phyloP scores from a whole-genome alignment of 2,888 invertebrate genomes.

The Ephialtes manifestator region DNA sequence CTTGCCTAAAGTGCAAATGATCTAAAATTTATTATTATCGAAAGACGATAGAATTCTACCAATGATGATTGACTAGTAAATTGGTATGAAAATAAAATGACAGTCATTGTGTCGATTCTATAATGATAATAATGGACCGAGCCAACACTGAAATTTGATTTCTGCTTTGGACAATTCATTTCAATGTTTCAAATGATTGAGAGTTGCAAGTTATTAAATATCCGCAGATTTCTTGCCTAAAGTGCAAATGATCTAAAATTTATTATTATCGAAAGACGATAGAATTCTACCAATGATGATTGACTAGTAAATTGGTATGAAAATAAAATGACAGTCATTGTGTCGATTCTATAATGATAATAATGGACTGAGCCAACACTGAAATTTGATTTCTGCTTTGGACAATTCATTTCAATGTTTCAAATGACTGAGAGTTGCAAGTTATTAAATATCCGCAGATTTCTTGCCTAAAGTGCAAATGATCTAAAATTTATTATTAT shows the following conservation, averaged over 20 bases:
- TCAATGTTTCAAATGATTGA: no score
- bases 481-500: not conserved
- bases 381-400: no score
- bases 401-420: no score
- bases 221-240: not conserved
- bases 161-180: no score
- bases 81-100: no score
- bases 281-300: not conserved
- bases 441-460: not conserved
- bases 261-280: not conserved
- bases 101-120: no score
- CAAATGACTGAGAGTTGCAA: not conserved
- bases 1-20: no score
- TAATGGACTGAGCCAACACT: not conserved
- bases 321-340: no score
- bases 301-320: not conserved
- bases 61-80: no score
- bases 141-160: not conserved
- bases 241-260: not conserved
- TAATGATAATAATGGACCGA: not conserved
- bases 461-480: not conserved
- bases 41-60: no score
- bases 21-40: no score
- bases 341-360: not conserved
- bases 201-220: not conserved